Conservation (phyloP, 2,113 vertebrate genomes). For the Otus sunia region DNA sequence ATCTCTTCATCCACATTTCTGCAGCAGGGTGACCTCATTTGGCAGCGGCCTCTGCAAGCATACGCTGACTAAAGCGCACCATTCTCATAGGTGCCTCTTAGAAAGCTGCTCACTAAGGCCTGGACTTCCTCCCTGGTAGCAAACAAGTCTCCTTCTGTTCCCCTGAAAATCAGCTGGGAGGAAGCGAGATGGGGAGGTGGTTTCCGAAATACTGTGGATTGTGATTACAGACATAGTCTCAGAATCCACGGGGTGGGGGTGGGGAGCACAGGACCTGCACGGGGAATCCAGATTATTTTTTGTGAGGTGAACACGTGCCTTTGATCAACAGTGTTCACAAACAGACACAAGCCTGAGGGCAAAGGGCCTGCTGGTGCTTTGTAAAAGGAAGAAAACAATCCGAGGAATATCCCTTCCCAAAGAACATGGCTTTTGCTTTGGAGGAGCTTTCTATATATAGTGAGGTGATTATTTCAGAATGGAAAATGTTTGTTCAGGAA, state of each 20-base stretch:
- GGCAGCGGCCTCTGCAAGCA: not conserved
- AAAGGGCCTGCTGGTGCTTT: not conserved
- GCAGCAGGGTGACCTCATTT: conserved; percentile 48
- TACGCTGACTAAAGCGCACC: not conserved
- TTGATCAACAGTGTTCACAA: not conserved
- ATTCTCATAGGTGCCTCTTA: not conserved
- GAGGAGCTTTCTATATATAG: conserved; percentile 43
- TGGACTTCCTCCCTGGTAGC: conserved; percentile 51
- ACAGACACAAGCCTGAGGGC: not conserved
- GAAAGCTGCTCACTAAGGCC: conserved; percentile 6
- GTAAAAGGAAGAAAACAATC: not conserved
- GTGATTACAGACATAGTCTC: conserved; percentile 4
- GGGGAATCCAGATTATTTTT: not conserved
- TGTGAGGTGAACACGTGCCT: not conserved
- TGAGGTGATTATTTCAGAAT: conserved; percentile 45
- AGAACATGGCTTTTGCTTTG: not conserved
- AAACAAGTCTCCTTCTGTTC: conserved; percentile 68
- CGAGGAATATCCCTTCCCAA: not conserved
- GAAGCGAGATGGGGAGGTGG: conserved; percentile 57
- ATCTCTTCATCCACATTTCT: not conserved
- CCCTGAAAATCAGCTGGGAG: conserved; percentile 66
- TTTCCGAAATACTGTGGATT: conserved; percentile 39
- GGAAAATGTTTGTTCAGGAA: conserved; percentile 67
- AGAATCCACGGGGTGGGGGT: not conserved
- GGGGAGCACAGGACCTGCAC: not conserved